Conservation (phyloP, 1,140 invertebrate genomes). For the Chironomus striatipennis region DNA sequence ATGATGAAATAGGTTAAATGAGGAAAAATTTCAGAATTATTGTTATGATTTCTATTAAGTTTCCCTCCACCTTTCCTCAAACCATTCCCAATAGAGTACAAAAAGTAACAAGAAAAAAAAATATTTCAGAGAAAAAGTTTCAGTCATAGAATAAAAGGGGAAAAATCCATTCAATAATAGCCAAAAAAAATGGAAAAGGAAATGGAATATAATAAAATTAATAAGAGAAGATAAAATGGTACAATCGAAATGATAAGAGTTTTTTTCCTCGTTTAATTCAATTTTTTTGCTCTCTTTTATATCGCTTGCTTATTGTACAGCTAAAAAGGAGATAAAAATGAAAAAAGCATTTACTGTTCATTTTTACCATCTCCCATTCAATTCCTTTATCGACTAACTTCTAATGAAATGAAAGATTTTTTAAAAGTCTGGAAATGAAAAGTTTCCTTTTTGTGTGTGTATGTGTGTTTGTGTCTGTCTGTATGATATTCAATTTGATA, state of each 20-base stretch:
- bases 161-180: background rate
- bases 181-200: slow-evolving; percentile 13
- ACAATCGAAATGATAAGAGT: slow-evolving; percentile 8
- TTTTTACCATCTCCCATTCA: background rate
- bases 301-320: background rate
- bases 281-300: background rate
- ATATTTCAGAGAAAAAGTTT: background rate
- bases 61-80: too few species aligned
- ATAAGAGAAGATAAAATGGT: slow-evolving; percentile 15
- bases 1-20: slow-evolving; percentile 1
- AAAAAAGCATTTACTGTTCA: background rate
- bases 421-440: too few species aligned
- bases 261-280: slow-evolving; percentile 11
- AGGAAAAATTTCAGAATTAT: background rate
- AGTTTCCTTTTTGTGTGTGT: too few species aligned
- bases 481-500: too few species aligned
- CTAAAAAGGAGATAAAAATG: too few species aligned
- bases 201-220: slow-evolving; percentile 22
- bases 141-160: background rate
- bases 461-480: too few species aligned
- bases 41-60: too few species aligned
- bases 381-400: background rate
- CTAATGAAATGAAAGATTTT: background rate
- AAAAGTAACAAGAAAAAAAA: background rate
- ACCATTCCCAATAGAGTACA: background rate